Evolutionary conservation across 2,113 vertebrate species (phyloP).

Genomic region (Ceyx margarethae): DNA sequence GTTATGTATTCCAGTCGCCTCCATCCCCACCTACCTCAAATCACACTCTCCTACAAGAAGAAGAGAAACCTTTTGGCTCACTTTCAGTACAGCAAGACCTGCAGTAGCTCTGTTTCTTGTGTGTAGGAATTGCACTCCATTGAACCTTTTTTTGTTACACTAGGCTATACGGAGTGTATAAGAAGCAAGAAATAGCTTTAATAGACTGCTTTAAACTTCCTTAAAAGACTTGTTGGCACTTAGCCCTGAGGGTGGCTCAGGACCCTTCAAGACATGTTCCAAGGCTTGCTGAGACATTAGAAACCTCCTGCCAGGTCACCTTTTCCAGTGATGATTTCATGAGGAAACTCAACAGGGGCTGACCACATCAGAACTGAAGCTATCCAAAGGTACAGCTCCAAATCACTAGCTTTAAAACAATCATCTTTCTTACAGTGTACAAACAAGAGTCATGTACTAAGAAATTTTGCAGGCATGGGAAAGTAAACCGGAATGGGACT

Average conservation of each 20-base stretch:
- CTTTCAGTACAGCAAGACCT: not conserved
- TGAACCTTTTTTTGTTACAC: not conserved
- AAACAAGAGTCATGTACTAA: not conserved
- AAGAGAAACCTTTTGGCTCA: not conserved
- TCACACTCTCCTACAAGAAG: not conserved
- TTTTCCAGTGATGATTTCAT: not conserved
- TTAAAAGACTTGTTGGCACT: not conserved
- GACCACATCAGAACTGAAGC: not conserved
- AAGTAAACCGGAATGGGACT: not conserved
- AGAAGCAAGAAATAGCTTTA: not conserved
- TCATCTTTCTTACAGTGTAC: not conserved
- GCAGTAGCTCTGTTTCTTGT: not conserved
- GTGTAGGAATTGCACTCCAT: not conserved
- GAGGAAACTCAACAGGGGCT: not conserved
- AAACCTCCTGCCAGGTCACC: not conserved
- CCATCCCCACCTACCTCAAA: not conserved
- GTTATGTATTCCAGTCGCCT: not conserved
- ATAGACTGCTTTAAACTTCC: not conserved
- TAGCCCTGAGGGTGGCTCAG: not conserved
- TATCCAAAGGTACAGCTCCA: not conserved
- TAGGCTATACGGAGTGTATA: not conserved
- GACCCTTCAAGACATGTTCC: not conserved
- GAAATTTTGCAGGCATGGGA: conserved; percentile 17
- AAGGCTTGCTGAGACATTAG: not conserved
- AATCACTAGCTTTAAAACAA: not conserved